Base-by-base conservation (phyloP, 2,113 vertebrate genomes). In the Puffinus mauretanicus region DNA sequence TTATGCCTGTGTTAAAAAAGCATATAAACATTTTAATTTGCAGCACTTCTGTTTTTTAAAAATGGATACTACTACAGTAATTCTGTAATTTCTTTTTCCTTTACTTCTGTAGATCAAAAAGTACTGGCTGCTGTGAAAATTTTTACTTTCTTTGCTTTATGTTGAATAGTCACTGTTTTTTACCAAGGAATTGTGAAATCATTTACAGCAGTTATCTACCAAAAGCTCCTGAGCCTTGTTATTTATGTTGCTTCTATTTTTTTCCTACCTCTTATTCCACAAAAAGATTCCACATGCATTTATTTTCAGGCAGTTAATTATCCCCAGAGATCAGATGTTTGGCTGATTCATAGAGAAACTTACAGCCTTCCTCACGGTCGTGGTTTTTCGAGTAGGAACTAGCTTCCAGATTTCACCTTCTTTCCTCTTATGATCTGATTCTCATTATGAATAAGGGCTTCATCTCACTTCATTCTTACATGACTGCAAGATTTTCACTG, bases 301-400 rank as follows among this genome's bases (percentile, higher is more conserved):
- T 95, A 90, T 95, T 96, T 97, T 92, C 88, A 94, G 81, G 55
- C 51, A 66, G 78, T 71, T 95, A 96, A 95, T 96, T 94, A 94
- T 78, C 47, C 46, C 24, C 42, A 83, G 86, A 96, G 93, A 95
- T 92, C 93, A 96, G 93, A 93, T 86, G 93, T 92, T 92, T 97
- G 92, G 93, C 95, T 96, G 96, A 96, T 96, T 96, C 94, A 96
- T 81, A 95, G 51, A 84, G 71, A 93, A 94, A 86, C 71, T 91
- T 81, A 30, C 36, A 92, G 60, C 60, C 82, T 96, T 96, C 67
- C 82, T 93, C 67, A 60, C 24, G 0, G 67, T 64, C 11, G 24
- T 67, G 76, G 42, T 73, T 95, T 96, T 96, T 94, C 46, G 47
- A 96, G 95, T 60, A 97, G 90, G 88, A 96, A 78, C 85, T 86